Evolutionary conservation across 2,888 invertebrate species (phyloP), one percentile per base, ranked within the genome.

Genomic region (Drosophila koepferae): DNA sequence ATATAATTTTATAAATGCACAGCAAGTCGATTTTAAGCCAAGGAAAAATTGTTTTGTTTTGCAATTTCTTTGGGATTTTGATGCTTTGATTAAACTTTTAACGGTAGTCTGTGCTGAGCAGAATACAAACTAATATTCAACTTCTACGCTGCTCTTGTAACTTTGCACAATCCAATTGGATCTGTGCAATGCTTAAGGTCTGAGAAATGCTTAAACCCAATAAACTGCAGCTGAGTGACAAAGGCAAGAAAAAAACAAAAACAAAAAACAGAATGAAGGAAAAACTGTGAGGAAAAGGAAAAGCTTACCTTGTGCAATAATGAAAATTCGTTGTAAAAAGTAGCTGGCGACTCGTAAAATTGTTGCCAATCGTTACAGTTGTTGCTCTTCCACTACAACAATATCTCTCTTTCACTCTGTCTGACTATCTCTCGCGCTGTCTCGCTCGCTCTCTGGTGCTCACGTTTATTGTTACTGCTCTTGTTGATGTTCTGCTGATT

Each of bases 251-350:
- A 66, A 66, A 73, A n/a, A n/a, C n/a, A 6, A 28, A 28, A 28
- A 28, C 6, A 28, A 6, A 28, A 28, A 28, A 6, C 28, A 12
- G 36, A 48, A 18, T 16, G 14, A 54, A 20, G 3, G 44, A 28
- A 18, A 31, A 59, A 44, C 54, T 56, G 43, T n/a, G 67, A 70
- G 56, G 20, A 55, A 54, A 49, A 62, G 55, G 60, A 58, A 72
- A 72, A 63, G 62, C 85, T 85, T 84, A 85, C 85, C 90, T 89
- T 63, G 63, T 81, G 77, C 74, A 87, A 81, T 89, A 84, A 83
- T 89, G 85, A 87, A 85, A 85, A 81, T 84, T 87, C 85, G 85
- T 89, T 85, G 90, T 79, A 87, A 87, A 89, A 83, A 67, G 78
- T 89, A 73, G 89, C 87, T 84, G 74, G 71, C 77, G 75, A 87